Evolutionary conservation across 1,140 invertebrate genomes (phyloP), one percentile per base, ranked within the genome.

Genomic region (Anoplolepis gracilipes): DNA sequence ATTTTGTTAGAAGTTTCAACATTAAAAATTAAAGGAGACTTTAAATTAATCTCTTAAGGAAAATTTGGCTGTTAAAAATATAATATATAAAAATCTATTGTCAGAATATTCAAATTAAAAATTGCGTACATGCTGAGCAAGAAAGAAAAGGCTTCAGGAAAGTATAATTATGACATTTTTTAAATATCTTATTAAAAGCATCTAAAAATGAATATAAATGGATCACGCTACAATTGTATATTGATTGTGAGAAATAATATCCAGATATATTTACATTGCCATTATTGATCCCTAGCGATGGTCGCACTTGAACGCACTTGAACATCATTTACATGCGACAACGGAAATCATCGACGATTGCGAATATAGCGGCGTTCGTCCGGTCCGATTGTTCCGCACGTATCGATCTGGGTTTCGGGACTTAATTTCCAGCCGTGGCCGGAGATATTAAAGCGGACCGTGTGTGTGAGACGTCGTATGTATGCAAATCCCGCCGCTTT

Each of bases 401-500:
- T 77, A 88, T 88, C 78, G 86, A 82, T 69, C 85, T 70, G 78
- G 88, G 64, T 87, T 88, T 87, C 84, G 72, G 88, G 90, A 92
- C 92, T 93, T 94, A 93, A 94, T 94, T 93, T 93, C 92, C 93
- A 93, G 90, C 89, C 87, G 87, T 88, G 91, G 88, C 89, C 90
- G 88, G 91, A 91, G 92, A 92, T 94, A 93, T 94, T 94, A 94
- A 93, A 93, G 93, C 91, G 89, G 88, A 89, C 87, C 87, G 91
- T 86, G 92, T 89, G 90, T 94, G 92, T 93, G 93, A 93, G 93
- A 93, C 92, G 92, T 94, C 92, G 93, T 94, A 94, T 94, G 92
- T 94, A 94, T 94, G 93, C 93, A 94, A 94, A 94, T 94, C 90
- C 91, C 85, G 77, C 87, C 85, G 90, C 90, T 86, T 87, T 70